A percentile compares a stretch with the other conserved stretches of the same genome.
Conservation (phyloP, 1,140 invertebrate species). For the Saccostrea glomerata region DNA sequence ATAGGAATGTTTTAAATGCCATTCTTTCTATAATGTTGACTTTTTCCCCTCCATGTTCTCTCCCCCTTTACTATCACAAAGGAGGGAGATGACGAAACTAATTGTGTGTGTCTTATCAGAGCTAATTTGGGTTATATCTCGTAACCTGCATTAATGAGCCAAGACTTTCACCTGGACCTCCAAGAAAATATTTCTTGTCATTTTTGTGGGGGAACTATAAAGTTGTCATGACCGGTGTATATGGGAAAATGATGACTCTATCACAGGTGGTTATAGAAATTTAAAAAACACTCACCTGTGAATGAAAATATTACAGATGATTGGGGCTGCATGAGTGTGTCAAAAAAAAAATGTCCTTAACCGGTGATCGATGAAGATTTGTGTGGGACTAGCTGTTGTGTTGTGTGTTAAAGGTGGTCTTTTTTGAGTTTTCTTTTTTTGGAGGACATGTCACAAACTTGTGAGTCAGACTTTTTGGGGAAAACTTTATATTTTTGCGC, state of each 20-base stretch:
- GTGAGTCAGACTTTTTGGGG: background rate
- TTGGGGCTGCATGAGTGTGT: background rate
- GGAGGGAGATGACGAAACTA: constrained; percentile 11
- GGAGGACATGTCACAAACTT: background rate
- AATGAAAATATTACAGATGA: background rate
- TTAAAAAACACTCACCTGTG: constrained; percentile 2
- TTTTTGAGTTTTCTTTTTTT: background rate
- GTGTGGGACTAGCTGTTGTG: background rate
- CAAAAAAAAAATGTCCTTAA: background rate
- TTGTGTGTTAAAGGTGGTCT: background rate
- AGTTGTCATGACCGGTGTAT: background rate
- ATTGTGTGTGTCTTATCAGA: constrained; percentile 18
- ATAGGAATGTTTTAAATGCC: constrained; percentile 25
- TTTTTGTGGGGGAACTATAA: background rate
- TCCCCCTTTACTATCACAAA: background rate
- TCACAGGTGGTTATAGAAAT: background rate
- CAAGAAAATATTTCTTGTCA: background rate
- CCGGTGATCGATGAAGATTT: constrained; percentile 32
- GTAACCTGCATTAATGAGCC: constrained; percentile 23
- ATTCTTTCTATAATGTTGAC: constrained; percentile 8
- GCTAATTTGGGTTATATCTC: constrained; percentile 18
- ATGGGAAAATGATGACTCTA: background rate
- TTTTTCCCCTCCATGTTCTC: background rate
- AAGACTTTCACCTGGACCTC: background rate
- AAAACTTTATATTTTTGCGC: background rate